Conservation (phyloP, 1,140 invertebrate genomes). For the Hormaphis cornu region DNA sequence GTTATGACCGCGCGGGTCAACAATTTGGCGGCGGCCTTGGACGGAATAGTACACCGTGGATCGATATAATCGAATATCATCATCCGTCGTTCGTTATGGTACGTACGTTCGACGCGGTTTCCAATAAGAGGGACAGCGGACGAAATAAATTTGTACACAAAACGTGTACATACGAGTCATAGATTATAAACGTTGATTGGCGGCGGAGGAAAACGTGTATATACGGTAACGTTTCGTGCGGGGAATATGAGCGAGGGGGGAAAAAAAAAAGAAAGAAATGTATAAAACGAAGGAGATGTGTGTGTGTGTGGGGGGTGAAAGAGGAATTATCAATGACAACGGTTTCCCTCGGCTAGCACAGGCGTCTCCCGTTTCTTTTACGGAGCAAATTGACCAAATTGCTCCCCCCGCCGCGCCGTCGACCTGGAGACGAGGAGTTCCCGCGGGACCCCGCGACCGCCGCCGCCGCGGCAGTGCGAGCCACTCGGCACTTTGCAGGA, state of each 20-base stretch:
- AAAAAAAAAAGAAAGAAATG: slow-evolving; percentile 1
- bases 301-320: too few species aligned
- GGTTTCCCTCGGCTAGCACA: slow-evolving; percentile 10
- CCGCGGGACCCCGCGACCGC: not conserved
- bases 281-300: not conserved
- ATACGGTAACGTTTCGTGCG: slow-evolving; percentile 14
- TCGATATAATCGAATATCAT: too few species aligned
- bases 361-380: slow-evolving; percentile 20
- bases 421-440: not conserved
- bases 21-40: too few species aligned
- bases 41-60: too few species aligned
- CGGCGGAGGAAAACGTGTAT: slow-evolving; percentile 25
- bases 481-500: slow-evolving; percentile 28
- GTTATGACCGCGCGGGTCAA: too few species aligned
- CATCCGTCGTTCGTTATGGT: too few species aligned
- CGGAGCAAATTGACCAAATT: slow-evolving; percentile 30
- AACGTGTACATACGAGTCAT: too few species aligned
- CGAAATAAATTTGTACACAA: not conserved
- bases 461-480: not conserved
- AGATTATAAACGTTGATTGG: slow-evolving; percentile 16
- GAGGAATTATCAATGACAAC: slow-evolving; percentile 32
- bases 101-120: too few species aligned
- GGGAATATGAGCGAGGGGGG: not conserved
- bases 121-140: too few species aligned
- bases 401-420: slow-evolving; percentile 1